Base-by-base conservation (phyloP, 2,888 invertebrate genomes). In the Hermodice carunculata region DNA sequence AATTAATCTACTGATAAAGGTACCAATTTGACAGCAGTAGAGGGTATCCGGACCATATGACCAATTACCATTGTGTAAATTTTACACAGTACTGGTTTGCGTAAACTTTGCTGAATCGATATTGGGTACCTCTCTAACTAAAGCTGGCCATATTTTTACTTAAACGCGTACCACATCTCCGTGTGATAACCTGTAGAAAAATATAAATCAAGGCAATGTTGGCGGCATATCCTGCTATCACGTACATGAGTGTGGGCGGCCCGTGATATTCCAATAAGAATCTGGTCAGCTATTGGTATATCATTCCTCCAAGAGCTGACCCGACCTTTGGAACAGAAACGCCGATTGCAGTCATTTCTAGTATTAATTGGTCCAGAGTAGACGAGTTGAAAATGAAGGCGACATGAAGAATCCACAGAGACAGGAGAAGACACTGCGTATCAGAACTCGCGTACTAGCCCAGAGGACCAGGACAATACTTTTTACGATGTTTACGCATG, bases 261-360 rank as follows among this genome's bases (percentile, higher is more conserved):
- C 57, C 57, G 29, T 44, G 19, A 4, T 42, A 49, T 19, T 58
- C 32, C 29, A 64, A 64, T 19, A 64, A 11, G 40, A 28, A 40
- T 17, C 57, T 49, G 11, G 48, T 57, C 37, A 63, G 26, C 58
- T 49, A 57, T 29, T 64, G 64, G 26, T 64, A 64, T 17, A 59
- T 40, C 40, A 64, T 40, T 14, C 59, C 64, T 19, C 64, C 64
- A n/a, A 26, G 19, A 14, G 64, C 58, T 22, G 44, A 28, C 2
- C 59, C 64, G 1, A 57, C 43, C 28, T 59, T 59, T 26, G 34
- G 44, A 8, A 64, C 32, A 34, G 64, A 22, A 24, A 59, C 51
- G 14, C 46, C 64, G 51, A 64, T 28, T 11, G 60, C 59, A 34
- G 58, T 64, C 52, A 64, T 37, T 6, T 62, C 28, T 14, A 62